A percentile compares a stretch with the other conserved stretches of the same genome.
These are phyloP conservation scores for Anastrepha ludens DNA, from an alignment of 1,140 invertebrate species.

Conservation along the genomic window DNA sequence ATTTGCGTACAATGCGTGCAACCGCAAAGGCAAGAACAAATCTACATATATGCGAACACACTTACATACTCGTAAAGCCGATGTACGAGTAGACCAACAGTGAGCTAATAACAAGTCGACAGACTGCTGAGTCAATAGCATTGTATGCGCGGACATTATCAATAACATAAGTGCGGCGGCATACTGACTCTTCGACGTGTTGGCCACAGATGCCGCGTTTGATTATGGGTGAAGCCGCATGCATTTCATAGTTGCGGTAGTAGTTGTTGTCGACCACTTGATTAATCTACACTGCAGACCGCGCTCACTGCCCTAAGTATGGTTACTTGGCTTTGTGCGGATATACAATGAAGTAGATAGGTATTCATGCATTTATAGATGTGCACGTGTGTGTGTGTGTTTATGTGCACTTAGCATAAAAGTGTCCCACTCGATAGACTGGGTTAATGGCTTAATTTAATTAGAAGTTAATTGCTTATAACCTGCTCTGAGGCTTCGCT, in stretches of 20 bases:
- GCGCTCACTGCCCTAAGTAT: conserved; percentile 4
- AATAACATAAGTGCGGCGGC: not conserved
- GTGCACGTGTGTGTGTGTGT: not conserved
- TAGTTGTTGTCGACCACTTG: not conserved
- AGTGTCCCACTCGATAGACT: not conserved
- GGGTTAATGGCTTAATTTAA: conserved; percentile 50
- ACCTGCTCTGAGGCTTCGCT: not conserved
- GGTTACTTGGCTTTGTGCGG: conserved; percentile 14
- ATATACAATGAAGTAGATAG: not conserved
- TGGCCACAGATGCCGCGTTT: not conserved
- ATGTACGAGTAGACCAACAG: not conserved
- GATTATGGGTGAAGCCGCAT: conserved; percentile 12
- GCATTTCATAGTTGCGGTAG: not conserved
- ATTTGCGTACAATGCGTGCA: not conserved
- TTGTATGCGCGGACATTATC: not conserved
- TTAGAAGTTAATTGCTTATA: conserved; percentile 48
- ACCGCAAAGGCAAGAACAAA: not conserved
- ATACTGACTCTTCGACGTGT: conserved; percentile 10
- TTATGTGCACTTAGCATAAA: not conserved
- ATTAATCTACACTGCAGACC: conserved; percentile 27
- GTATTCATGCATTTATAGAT: not conserved
- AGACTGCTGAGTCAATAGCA: not conserved
- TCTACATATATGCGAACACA: too few relatives aligned
- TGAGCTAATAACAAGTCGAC: not conserved
- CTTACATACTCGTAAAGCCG: not conserved